Evolutionary conservation across 2,888 invertebrate genomes (phyloP), one percentile per base, ranked within the genome.

Genomic region (Mythimna loreyi): DNA sequence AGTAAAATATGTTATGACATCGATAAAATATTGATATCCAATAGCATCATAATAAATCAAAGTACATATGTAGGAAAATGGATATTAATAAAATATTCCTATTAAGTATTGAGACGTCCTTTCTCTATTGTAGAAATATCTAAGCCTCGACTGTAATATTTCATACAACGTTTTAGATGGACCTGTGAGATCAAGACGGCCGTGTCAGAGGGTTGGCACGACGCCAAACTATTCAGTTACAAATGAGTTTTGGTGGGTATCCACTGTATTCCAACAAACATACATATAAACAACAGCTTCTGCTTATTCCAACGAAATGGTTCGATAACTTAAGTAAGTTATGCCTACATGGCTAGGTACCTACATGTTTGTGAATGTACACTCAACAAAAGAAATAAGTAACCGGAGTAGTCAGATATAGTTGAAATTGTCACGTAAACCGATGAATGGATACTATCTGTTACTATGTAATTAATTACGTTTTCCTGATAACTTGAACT

Each of bases 221-320:
- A 36, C 67, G 91, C 94, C 94, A 93, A 91, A 86, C 84, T 86
- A 88, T 90, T 88, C 88, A 87, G 87, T 86, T 86, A 91, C 87
- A 89, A 87, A 89, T 86, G 86, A 89, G 85, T 85, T 88, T 86
- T 76, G 83, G 72, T 79, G 82, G 85, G 78, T 78, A 84, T 78
- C 67, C 61, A 67, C 64, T 56, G 75, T 74, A 56, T 72, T 73
- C 49, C 33, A 53, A 43, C 62, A 57, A 67, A 67, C 64, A 73
- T 80, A 67, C 67, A 67, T 78, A 73, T 75, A 67, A 67, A 82
- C 71, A 79, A 60, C 21, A 68, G 62, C 59, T 62, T 67, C 67
- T 63, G 67, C 55, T 78, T 76, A 77, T 81, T 75, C 68, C 64
- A 36, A 67, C 52, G 61, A 71, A 78, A 66, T 61, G 61, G 60